Evolutionary conservation across 2,113 vertebrate species (phyloP).

Genomic region (Phrynosoma blainvillii): DNA sequence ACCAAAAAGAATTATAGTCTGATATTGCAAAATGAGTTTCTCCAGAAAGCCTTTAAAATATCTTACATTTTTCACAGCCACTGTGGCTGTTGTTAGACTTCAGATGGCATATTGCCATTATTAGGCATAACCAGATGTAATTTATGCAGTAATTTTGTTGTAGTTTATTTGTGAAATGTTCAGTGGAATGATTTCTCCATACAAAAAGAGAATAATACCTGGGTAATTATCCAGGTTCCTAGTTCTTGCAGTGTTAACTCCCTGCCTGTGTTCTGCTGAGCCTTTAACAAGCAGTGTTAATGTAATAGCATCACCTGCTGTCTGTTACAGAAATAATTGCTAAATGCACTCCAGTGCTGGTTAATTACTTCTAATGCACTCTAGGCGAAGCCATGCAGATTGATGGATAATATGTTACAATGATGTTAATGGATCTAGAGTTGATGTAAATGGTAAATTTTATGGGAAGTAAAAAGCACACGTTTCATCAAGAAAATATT

Average conservation of each 20-base stretch:
- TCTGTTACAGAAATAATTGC: conserved; percentile 15
- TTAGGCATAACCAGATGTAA: background rate
- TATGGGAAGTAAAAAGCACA: background rate
- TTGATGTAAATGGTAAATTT: background rate
- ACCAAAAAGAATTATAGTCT: conserved; percentile 4
- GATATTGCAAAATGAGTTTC: conserved; percentile 1
- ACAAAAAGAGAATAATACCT: background rate
- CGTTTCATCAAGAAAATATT: background rate
- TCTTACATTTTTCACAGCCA: background rate
- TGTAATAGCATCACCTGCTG: conserved; percentile 4
- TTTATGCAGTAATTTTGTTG: background rate
- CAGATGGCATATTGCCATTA: background rate
- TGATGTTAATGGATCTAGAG: conserved; percentile 1
- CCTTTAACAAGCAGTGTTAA: background rate
- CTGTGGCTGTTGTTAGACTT: background rate
- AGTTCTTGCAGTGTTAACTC: background rate
- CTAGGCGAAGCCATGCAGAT: conserved; percentile 2
- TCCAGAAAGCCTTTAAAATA: background rate
- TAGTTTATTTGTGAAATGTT: conserved; percentile 4
- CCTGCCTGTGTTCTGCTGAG: background rate
- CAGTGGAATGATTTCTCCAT: background rate
- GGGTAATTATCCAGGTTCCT: background rate
- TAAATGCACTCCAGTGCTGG: background rate
- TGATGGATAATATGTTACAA: background rate
- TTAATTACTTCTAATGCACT: conserved; percentile 6